Evolutionary conservation across 2,797 vertebrate genomes (phyloP), one percentile per base, ranked within the genome.

Genomic region (Limnodromus scolopaceus): DNA sequence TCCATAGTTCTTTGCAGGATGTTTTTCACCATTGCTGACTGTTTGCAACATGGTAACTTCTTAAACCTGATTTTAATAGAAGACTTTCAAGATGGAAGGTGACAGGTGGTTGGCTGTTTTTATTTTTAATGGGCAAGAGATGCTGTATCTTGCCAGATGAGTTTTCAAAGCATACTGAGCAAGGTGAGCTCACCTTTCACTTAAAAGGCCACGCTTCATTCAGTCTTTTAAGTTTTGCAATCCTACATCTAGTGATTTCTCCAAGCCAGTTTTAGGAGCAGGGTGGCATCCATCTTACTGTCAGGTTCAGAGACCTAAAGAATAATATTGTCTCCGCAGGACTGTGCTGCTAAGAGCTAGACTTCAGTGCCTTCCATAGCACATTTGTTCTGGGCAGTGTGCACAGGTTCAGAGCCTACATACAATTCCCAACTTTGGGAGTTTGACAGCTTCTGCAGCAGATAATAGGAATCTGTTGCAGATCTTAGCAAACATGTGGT

Each of bases 151-250:
- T 84, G 38, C 58, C 58, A 86, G 77, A 38, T 77, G 71, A 87
- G 18, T 90, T 93, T 95, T 89, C 81, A 75, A 80, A 92, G 64
- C 72, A 57, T 24, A 28, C 43, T 53, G 58, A 75, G 55, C 45
- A 80, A 90, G 51, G 79, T 77, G 87, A 86, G 77, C 76, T 96
- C 8, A 2, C 69, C 69, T 96, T 95, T 92, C 92, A 46, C 32
- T 49, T 76, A 36, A 54, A 92, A 95, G 72, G 60, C 54, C 6
- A 0, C 16, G 60, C 81, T 84, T 86, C 51, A 32, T 89, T 91
- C 68, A 63, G 0, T 89, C 60, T 54, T 66, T 43, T 16, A 43
- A 51, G 39, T 92, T 84, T 83, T 0, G 1, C 53, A 43, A 12
- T 55, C 27, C 7, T 13, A 16, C 16, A 23, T 63, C 25, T 65